Evolutionary conservation across 2,888 invertebrate genomes (phyloP).

Genomic region (Crepidodera aurea): DNA sequence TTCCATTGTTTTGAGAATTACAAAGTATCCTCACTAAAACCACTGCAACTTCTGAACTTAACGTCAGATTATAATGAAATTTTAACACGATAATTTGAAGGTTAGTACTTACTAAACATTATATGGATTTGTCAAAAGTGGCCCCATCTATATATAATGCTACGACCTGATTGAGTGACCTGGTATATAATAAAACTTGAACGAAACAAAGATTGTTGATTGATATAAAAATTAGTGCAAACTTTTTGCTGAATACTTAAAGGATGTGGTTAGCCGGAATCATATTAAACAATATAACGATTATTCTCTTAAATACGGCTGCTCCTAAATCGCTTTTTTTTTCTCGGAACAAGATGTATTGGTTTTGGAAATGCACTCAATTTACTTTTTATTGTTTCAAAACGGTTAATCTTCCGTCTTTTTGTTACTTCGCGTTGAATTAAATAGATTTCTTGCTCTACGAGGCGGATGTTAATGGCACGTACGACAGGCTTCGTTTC

Average conservation of each 20-base stretch:
- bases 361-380: slow-evolving; percentile 46
- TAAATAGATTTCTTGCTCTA: slow-evolving; percentile 38
- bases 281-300: slow-evolving; percentile 15
- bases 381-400: slow-evolving; percentile 47
- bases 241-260: background rate
- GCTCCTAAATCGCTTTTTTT: slow-evolving; percentile 41
- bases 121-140: too few species aligned
- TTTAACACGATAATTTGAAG: too few species aligned
- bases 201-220: too few species aligned
- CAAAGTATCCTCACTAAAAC: too few species aligned
- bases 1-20: too few species aligned
- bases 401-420: slow-evolving; percentile 45
- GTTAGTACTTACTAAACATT: too few species aligned
- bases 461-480: slow-evolving; percentile 47
- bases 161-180: too few species aligned
- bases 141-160: too few species aligned
- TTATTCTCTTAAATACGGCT: slow-evolving; percentile 26
- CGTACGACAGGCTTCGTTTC: slow-evolving; percentile 50
- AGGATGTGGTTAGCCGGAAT: slow-evolving; percentile 22
- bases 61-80: too few species aligned
- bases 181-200: too few species aligned
- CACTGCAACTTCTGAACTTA: too few species aligned
- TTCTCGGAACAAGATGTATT: slow-evolving; percentile 29
- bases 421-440: slow-evolving; percentile 38
- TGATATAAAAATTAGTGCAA: too few species aligned